Conservation (phyloP, 2,888 invertebrate genomes). For the Sceliomorpha sp. region DNA sequence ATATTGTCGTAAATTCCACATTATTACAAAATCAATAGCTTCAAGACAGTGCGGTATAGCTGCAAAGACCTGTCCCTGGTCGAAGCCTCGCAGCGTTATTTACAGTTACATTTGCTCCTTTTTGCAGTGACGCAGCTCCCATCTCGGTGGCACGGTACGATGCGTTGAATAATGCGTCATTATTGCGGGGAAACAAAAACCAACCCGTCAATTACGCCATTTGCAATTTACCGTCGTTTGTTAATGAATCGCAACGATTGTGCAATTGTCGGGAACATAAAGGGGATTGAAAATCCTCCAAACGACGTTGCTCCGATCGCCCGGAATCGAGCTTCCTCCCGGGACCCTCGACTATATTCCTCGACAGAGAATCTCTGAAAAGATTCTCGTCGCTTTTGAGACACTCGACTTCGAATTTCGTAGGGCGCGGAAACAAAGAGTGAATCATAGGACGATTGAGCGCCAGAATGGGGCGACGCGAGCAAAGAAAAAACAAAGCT, state of each 20-base stretch:
- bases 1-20: too few species aligned
- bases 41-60: too few species aligned
- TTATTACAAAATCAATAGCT: too few species aligned
- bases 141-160: too few species aligned
- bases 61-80: too few species aligned
- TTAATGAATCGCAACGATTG: neutral
- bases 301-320: conserved; percentile 3
- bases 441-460: conserved; percentile 30
- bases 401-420: conserved; percentile 15
- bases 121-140: too few species aligned
- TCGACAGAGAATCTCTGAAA: conserved; percentile 1
- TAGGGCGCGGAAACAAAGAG: conserved; percentile 23
- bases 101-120: too few species aligned
- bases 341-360: neutral
- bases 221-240: neutral
- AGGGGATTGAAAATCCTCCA: neutral
- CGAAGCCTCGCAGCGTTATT: too few species aligned
- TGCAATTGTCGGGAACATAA: neutral
- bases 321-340: neutral
- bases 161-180: too few species aligned
- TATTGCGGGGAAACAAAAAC: too few species aligned
- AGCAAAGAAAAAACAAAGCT: conserved; percentile 7
- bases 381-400: conserved; percentile 12
- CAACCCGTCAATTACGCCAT: too few species aligned
- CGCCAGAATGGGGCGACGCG: neutral